These are phyloP conservation scores for Mormyrus hasselquistii DNA, from an alignment of 2,797 vertebrate species.

Conservation along the genomic window DNA sequence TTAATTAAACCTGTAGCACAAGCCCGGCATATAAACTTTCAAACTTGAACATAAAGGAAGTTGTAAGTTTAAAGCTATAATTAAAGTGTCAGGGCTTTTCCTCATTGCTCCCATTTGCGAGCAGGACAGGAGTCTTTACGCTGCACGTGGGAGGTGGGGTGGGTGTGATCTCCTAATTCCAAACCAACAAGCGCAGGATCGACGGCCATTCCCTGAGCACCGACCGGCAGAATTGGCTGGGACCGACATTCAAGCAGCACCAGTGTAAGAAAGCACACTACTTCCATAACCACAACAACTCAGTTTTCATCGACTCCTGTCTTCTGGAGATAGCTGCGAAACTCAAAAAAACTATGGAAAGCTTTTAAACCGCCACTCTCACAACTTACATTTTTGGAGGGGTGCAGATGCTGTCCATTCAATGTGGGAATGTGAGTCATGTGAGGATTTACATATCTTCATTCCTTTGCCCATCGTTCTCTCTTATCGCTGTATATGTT, in stretches of 20 bases:
- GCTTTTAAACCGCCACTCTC: not conserved
- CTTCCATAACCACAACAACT: not conserved
- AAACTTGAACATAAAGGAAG: slow-evolving; percentile 1
- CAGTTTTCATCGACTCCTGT: not conserved
- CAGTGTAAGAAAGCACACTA: not conserved
- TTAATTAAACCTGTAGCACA: not conserved
- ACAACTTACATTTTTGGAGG: not conserved
- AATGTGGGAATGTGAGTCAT: not conserved
- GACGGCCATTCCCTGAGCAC: not conserved
- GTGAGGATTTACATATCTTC: not conserved
- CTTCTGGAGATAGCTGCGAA: not conserved
- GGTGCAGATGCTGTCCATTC: not conserved
- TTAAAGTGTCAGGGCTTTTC: not conserved
- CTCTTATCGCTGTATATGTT: not conserved
- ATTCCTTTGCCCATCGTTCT: not conserved
- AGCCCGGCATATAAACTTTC: not conserved
- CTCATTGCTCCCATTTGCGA: not conserved
- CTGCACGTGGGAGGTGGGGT: not conserved
- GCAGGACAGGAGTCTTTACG: not conserved
- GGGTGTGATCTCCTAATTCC: not conserved
- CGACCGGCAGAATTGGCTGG: not conserved
- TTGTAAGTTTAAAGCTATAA: not conserved
- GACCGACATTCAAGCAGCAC: not conserved
- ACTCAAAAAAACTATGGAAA: not conserved
- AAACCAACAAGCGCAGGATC: not conserved